Base-by-base conservation (phyloP, 1,140 invertebrate species). In the Drosophila insularis region DNA sequence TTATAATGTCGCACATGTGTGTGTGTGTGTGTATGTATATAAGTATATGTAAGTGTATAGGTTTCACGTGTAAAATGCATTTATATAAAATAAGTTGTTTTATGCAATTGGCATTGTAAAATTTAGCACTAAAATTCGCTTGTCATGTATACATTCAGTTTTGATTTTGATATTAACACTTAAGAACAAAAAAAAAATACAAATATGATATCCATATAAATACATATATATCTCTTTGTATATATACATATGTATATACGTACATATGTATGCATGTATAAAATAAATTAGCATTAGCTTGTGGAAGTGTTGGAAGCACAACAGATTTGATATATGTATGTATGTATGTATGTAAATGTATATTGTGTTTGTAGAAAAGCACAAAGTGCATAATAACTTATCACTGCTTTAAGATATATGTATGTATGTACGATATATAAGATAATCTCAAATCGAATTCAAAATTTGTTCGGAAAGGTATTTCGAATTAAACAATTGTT, bases 81-180 rank as follows among this genome's bases (percentile, higher is more conserved):
- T 54, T 54, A 65, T 72, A 81, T 68, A 84, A 81, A 68, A 81
- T 63, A 59, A 40, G 17, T 66, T 37, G 35, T 37, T 37, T 35
- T 23, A n/a, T 5, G 67, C 32, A 14, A 3, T 14, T 69, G 66
- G 74, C 74, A 77, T 77, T 78, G 74, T 77, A 77, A 77, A 77
- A 77, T 71, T 77, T 89, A 87, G 82, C 82, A 86, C 81, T 87
- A 78, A 79, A 78, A 70, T 21, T 62, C 67, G 69, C 58, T 71
- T 63, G 70, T 71, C 54, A 76, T 71, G 63, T 61, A 63, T 81
- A 56, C 56, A 67, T 63, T 73, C 35, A 55, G 43, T 69, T 75
- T 79, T 81, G 66, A 81, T 78, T 77, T 40, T 14, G 27, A 59
- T 50, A 21, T 43, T 50, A 50, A 50, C 17, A 50, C 60, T 74